Evolutionary conservation across 1,140 invertebrate genomes (phyloP).

Genomic region (Spodoptera litura): DNA sequence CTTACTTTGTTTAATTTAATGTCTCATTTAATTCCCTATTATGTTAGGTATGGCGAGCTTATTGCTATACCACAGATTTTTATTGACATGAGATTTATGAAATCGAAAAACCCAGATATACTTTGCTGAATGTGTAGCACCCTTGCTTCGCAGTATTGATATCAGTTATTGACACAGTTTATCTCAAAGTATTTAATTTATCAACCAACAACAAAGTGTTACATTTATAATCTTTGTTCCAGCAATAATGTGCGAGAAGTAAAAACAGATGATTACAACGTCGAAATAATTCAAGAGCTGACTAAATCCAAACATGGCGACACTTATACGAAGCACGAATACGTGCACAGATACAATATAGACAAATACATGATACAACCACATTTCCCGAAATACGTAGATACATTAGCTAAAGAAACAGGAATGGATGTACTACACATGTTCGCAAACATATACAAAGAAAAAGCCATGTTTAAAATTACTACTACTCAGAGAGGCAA

Average conservation of each 20-base stretch:
- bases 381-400: slow-evolving; percentile 52
- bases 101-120: too few species aligned
- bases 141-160: too few species aligned
- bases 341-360: slow-evolving; percentile 55
- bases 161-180: neutral
- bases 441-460: slow-evolving; percentile 52
- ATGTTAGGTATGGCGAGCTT: too few species aligned
- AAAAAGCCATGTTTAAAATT: slow-evolving; percentile 56
- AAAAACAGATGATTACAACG: slow-evolving; percentile 14
- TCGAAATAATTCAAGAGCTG: slow-evolving; percentile 10
- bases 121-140: too few species aligned
- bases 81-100: too few species aligned
- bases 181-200: too few species aligned
- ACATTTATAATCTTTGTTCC: neutral
- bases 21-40: too few species aligned
- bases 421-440: slow-evolving; percentile 43
- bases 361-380: slow-evolving; percentile 52
- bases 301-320: slow-evolving; percentile 13
- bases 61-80: too few species aligned
- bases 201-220: too few species aligned
- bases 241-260: slow-evolving; percentile 3
- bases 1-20: too few species aligned
- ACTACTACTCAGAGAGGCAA: slow-evolving; percentile 51
- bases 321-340: slow-evolving; percentile 51
- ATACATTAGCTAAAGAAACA: slow-evolving; percentile 50